Evolutionary conservation across 2,113 vertebrate genomes (phyloP).

Genomic region (Oxyruncus cristatus): DNA sequence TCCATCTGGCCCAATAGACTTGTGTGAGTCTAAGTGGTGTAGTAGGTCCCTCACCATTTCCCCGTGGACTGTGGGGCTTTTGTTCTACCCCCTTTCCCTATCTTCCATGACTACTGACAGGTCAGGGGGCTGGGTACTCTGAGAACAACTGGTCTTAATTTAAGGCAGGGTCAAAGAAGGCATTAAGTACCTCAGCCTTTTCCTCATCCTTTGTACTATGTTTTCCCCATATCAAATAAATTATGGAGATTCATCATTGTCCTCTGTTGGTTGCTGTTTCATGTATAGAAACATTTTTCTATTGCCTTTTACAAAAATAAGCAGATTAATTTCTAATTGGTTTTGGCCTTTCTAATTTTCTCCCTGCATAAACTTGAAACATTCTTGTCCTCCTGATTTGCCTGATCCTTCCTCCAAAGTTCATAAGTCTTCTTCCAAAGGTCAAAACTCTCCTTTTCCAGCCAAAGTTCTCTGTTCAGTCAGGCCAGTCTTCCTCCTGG

Average conservation of each 20-base stretch:
- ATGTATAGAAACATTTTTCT: no score
- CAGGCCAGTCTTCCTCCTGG: background rate
- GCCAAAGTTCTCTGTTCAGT: background rate
- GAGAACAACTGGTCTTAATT: background rate
- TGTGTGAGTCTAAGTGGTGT: background rate
- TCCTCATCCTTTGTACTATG: background rate
- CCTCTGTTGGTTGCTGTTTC: no score
- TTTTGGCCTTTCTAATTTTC: background rate
- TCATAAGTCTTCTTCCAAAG: background rate
- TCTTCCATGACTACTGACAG: background rate
- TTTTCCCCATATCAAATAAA: background rate
- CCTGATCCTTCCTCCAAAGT: background rate
- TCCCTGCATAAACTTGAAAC: background rate
- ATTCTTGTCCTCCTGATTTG: background rate
- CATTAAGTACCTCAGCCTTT: background rate
- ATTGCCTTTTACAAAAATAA: no score
- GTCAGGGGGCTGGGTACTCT: background rate
- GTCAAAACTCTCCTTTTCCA: background rate
- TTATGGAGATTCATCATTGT: background rate
- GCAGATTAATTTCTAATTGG: no score
- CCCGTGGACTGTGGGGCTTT: background rate
- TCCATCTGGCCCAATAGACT: background rate
- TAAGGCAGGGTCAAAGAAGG: background rate
- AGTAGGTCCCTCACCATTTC: background rate
- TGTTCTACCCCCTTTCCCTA: background rate